Conservation (phyloP, 1,140 invertebrate genomes). For the Cheumatopsyche charites region DNA sequence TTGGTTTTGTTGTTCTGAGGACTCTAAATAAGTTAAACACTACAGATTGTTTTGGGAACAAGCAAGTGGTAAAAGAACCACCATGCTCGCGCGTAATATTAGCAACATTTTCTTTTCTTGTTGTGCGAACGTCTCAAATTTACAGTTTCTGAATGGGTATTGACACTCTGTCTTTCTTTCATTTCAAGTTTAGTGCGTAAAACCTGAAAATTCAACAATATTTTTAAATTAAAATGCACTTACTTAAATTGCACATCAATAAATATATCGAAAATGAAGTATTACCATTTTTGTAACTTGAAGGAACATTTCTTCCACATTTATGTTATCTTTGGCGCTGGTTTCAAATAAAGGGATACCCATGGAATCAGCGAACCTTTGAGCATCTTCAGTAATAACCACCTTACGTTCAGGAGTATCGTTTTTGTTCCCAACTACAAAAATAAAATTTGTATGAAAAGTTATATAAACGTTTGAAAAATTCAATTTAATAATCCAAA, state of each 20-base stretch:
- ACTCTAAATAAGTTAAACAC: constrained; percentile 4
- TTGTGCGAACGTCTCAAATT: constrained; percentile 63
- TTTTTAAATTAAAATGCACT: neutral
- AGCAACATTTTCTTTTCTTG: constrained; percentile 66
- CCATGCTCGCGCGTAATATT: constrained; percentile 51
- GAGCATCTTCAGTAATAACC: constrained; percentile 95
- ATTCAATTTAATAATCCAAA: neutral
- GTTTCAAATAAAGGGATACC: constrained; percentile 97
- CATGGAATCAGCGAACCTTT: constrained; percentile 96
- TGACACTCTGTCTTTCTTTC: constrained; percentile 66
- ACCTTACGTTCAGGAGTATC: constrained; percentile 97
- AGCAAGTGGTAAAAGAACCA: constrained; percentile 18
- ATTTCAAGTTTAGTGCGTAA: constrained; percentile 65
- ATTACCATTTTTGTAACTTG: constrained; percentile 71
- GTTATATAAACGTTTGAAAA: neutral
- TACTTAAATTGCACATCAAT: neutral
- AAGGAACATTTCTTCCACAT: constrained; percentile 93
- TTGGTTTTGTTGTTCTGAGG: constrained; percentile 29
- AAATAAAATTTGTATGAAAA: neutral
- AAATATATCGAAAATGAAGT: constrained; percentile 1
- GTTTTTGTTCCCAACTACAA: constrained; percentile 98
- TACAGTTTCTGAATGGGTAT: constrained; percentile 62
- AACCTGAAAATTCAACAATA: constrained; percentile 53
- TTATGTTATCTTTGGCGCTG: constrained; percentile 98
- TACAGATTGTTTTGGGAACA: constrained; percentile 7